These are phyloP conservation scores for Falco concolor DNA, from an alignment of 2,797 vertebrate genomes.

Conservation along the genomic window DNA sequence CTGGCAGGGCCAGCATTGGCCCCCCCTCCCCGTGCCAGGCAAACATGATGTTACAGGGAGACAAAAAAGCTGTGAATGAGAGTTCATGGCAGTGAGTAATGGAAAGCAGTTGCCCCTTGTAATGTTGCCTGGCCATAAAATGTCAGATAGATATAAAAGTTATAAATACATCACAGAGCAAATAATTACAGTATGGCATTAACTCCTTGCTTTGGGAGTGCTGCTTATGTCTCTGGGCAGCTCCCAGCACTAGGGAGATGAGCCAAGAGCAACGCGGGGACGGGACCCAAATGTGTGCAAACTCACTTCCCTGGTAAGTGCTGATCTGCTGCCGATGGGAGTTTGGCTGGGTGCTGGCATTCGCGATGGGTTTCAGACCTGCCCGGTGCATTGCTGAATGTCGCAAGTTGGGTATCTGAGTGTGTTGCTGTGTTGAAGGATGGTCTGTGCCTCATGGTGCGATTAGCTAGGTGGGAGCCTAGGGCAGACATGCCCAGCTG, in stretches of 20 bases:
- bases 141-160: slow-evolving; percentile 35
- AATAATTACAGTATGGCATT: background rate
- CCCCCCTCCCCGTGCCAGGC: background rate
- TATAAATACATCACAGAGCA: slow-evolving; percentile 27
- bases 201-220: background rate
- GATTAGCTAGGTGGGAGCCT: background rate
- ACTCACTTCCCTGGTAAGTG: background rate
- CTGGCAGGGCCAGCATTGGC: background rate
- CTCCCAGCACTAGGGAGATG: background rate
- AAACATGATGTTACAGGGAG: background rate
- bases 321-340: background rate
- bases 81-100: background rate
- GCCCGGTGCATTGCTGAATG: background rate
- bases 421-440: background rate
- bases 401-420: background rate
- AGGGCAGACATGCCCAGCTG: background rate
- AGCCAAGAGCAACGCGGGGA: background rate
- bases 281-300: background rate
- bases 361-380: background rate
- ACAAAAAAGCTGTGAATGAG: background rate
- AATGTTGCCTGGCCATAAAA: slow-evolving; percentile 2
- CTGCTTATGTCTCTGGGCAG: background rate
- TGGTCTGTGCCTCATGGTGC: fast-evolving
- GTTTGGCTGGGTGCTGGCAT: background rate
- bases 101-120: slow-evolving; percentile 21